phyloP scores from a whole-genome alignment of 2,113 vertebrate genomes.

The Cyprinodon tularosa region DNA sequence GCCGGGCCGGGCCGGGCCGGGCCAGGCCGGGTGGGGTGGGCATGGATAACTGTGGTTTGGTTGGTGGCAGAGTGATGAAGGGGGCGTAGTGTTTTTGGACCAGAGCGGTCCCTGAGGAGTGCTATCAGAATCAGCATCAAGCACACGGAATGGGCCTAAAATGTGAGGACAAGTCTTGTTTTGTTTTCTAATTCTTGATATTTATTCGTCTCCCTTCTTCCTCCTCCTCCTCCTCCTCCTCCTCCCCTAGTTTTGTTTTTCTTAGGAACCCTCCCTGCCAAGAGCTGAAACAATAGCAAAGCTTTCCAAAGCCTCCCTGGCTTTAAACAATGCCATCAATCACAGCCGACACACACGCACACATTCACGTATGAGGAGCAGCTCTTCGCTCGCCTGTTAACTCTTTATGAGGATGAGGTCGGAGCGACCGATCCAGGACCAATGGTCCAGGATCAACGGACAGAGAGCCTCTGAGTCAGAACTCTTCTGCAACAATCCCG shows the following conservation, averaged over 20 bases:
- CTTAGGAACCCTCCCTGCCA: conserved; percentile 67
- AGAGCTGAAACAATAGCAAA: conserved; percentile 79
- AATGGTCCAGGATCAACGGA: neutral
- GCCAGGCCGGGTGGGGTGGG: conserved; percentile 42
- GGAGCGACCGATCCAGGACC: conserved; percentile 9
- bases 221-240: neutral
- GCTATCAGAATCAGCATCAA: conserved; percentile 26
- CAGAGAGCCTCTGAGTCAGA: conserved; percentile 39
- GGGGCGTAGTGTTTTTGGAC: conserved; percentile 24
- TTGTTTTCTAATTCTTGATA: conserved; percentile 66
- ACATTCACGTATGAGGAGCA: conserved; percentile 1
- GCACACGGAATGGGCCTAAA: conserved; percentile 13
- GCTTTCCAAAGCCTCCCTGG: conserved; percentile 76
- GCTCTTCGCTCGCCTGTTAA: conserved; percentile 37
- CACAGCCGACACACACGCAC: conserved; percentile 53
- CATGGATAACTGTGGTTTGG: conserved; percentile 59
- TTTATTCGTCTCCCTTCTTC: conserved; percentile 15
- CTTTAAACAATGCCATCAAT: conserved; percentile 83
- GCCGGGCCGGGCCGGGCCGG: too few relatives aligned
- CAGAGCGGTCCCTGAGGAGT: conserved; percentile 36
- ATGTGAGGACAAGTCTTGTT: conserved; percentile 65
- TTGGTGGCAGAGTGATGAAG: conserved; percentile 34
- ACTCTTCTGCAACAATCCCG: conserved; percentile 23
- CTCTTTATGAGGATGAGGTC: conserved; percentile 41
- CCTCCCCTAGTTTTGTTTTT: conserved; percentile 45